These are phyloP conservation scores for Bibio marci DNA, from an alignment of 2,888 invertebrate genomes.

Conservation along the genomic window DNA sequence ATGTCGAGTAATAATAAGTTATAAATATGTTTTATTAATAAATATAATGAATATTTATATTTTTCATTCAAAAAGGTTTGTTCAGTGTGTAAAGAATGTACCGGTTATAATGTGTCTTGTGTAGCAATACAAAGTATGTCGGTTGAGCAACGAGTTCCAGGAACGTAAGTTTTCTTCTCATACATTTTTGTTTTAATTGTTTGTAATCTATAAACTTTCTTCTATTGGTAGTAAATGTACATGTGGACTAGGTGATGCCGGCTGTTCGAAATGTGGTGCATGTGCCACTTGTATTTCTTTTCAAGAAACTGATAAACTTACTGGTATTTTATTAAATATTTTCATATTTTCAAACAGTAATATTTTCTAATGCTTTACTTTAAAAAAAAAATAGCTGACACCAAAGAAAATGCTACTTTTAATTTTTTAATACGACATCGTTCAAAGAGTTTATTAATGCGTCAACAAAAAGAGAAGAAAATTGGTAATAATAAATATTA, in stretches of 20 bases:
- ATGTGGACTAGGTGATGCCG: constrained; percentile 90
- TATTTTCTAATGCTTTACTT: background rate
- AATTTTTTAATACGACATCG: constrained; percentile 31
- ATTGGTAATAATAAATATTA: constrained; percentile 18
- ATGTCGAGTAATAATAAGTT: constrained; percentile 24
- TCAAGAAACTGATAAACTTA: constrained; percentile 23
- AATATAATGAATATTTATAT: too few relatives aligned
- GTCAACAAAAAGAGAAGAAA: constrained; percentile 25
- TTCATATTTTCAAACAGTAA: background rate
- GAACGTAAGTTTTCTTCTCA: constrained; percentile 46
- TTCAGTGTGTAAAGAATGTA: constrained; percentile 80
- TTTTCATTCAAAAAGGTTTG: too few relatives aligned
- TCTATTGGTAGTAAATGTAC: constrained; percentile 58
- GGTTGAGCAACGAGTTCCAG: constrained; percentile 64
- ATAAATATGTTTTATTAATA: background rate
- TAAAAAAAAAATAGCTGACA: constrained; percentile 2
- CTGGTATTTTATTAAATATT: constrained; percentile 13
- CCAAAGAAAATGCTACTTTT: constrained; percentile 8
- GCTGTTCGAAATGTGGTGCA: constrained; percentile 82
- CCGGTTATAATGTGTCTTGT: constrained; percentile 78
- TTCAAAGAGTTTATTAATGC: constrained; percentile 25
- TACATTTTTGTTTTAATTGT: background rate
- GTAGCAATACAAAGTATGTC: constrained; percentile 43
- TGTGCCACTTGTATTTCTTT: constrained; percentile 67
- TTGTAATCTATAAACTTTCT: too few relatives aligned